phyloP scores from a whole-genome alignment of 2,888 invertebrate genomes.

The Serripes groenlandicus region DNA sequence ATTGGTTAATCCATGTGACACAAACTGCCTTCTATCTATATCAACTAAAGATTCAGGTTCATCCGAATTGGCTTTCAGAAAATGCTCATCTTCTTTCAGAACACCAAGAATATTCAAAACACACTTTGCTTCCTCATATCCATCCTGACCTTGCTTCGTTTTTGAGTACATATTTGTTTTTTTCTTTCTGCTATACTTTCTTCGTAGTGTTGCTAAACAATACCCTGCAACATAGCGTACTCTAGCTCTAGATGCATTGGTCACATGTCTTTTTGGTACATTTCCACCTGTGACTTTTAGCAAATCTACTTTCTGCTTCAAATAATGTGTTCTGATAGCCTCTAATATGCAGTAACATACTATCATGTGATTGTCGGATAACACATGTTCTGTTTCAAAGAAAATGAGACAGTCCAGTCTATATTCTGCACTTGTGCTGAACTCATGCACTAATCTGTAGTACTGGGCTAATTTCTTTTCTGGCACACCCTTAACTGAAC shows the following conservation, averaged over 20 bases:
- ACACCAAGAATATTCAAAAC: neutral
- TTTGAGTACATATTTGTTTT: constrained; percentile 10
- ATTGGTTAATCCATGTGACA: constrained; percentile 29
- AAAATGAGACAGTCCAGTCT: neutral
- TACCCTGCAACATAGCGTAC: constrained; percentile 42
- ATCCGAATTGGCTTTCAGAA: constrained; percentile 27
- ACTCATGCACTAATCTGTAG: neutral
- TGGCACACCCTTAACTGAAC: too few relatives aligned
- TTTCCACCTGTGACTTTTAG: neutral
- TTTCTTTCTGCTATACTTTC: constrained; percentile 17
- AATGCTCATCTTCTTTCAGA: constrained; percentile 44
- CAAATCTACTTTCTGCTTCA: constrained; percentile 23
- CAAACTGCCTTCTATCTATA: constrained; percentile 12
- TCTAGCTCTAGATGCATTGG: constrained; percentile 29
- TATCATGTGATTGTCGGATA: constrained; percentile 1
- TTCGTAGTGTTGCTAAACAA: constrained; percentile 31
- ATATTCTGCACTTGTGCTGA: constrained; percentile 18
- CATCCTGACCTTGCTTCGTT: neutral
- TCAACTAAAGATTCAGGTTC: constrained; percentile 47
- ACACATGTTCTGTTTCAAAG: constrained; percentile 12
- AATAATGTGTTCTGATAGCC: constrained; percentile 7
- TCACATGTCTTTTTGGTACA: constrained; percentile 11
- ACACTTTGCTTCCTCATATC: constrained; percentile 26
- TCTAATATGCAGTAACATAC: constrained; percentile 19
- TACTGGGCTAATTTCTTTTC: constrained; percentile 10